Evolutionary conservation across 2,888 invertebrate genomes (phyloP).

Genomic region (Eulithis testata): DNA sequence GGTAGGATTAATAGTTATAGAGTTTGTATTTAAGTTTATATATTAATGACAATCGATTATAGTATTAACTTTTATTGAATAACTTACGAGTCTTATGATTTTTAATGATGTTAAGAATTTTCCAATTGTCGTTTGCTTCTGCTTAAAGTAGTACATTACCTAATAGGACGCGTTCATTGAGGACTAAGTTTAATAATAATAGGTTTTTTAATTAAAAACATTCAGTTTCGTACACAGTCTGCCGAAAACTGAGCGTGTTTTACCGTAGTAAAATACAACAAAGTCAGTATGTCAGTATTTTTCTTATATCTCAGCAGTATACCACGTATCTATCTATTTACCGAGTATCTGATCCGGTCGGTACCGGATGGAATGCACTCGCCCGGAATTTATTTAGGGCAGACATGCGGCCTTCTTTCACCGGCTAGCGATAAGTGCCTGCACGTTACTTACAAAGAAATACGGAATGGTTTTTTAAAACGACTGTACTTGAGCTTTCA

Average conservation of each 20-base stretch:
- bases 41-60: too few relatives aligned
- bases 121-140: too few relatives aligned
- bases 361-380: slow-evolving; percentile 35
- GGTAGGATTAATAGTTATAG: too few relatives aligned
- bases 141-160: too few relatives aligned
- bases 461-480: slow-evolving; percentile 14
- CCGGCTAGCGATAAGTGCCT: slow-evolving; percentile 22
- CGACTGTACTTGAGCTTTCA: neutral
- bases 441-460: slow-evolving; percentile 21
- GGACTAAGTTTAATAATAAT: too few relatives aligned
- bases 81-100: too few relatives aligned
- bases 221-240: neutral
- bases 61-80: too few relatives aligned
- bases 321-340: slow-evolving; percentile 22
- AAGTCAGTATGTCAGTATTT: slow-evolving; percentile 15
- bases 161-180: too few relatives aligned
- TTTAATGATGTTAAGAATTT: too few relatives aligned
- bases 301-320: slow-evolving; percentile 14
- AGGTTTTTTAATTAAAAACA: too few relatives aligned
- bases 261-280: neutral
- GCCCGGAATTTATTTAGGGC: slow-evolving; percentile 37
- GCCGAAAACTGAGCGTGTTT: neutral
- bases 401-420: slow-evolving; percentile 35
- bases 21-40: too few relatives aligned
- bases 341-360: slow-evolving; percentile 30